Conservation (phyloP, 1,140 invertebrate species). For the Drosophila ercepeae region DNA sequence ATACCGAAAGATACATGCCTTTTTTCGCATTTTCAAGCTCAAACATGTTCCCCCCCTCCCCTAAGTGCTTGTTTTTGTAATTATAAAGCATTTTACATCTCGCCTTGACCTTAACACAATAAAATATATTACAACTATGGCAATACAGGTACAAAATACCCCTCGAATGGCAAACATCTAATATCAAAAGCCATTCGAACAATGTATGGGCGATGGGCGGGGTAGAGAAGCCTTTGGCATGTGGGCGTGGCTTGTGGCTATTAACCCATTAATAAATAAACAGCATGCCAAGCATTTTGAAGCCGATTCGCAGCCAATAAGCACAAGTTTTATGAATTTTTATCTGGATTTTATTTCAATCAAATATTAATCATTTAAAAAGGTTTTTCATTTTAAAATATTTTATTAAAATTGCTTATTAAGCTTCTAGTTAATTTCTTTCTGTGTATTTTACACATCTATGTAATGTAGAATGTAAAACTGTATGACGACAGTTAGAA, state of each 20-base stretch:
- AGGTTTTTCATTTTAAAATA: too few relatives aligned
- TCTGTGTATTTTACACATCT: background rate
- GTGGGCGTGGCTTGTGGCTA: constrained; percentile 33
- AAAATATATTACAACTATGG: constrained; percentile 77
- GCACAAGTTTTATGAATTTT: too few relatives aligned
- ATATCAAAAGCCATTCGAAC: constrained; percentile 3
- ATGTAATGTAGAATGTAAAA: constrained; percentile 9
- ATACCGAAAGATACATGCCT: background rate
- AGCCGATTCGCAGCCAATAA: constrained; percentile 18
- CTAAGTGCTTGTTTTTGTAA: constrained; percentile 35
- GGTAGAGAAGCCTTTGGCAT: constrained; percentile 17
- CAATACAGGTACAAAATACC: constrained; percentile 30
- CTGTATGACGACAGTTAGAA: constrained; percentile 50
- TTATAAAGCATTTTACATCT: constrained; percentile 68
- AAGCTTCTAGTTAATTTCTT: background rate
- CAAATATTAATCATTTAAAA: background rate
- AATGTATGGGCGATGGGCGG: constrained; percentile 10
- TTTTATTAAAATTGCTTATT: too few relatives aligned
- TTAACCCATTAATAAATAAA: constrained; percentile 57
- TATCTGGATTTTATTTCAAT: background rate
- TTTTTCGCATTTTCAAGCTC: constrained; percentile 22
- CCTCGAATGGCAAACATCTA: background rate
- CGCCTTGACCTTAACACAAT: constrained; percentile 82
- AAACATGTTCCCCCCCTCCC: constrained; percentile 24
- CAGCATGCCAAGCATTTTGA: constrained; percentile 43